A percentile compares a stretch with the other conserved stretches of the same genome.
Conservation (phyloP, 2,113 vertebrate species). For the Coryphaenoides rupestris region DNA sequence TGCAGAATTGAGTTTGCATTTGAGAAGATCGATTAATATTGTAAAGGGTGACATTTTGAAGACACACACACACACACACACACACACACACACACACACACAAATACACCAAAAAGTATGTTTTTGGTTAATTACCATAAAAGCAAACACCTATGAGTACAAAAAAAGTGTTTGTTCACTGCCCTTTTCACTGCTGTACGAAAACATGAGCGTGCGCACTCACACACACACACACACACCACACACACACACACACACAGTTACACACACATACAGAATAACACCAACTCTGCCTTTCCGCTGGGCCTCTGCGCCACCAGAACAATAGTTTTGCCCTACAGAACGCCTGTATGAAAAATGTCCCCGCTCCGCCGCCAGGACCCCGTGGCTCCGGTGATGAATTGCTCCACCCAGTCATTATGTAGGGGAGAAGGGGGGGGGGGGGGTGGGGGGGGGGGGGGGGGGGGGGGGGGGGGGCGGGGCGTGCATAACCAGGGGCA, state of each 20-base stretch:
- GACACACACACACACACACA: not conserved
- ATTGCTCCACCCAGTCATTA: slow-evolving; percentile 35
- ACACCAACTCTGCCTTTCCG: slow-evolving; percentile 21
- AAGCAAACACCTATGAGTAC: not conserved
- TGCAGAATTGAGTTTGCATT: not conserved
- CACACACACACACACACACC: slow-evolving; percentile 18
- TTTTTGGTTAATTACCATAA: not conserved
- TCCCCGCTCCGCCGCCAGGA: slow-evolving; percentile 45
- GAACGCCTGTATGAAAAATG: slow-evolving; percentile 60
- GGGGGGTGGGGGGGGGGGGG: slow-evolving; percentile 12
- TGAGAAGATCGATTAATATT: not conserved
- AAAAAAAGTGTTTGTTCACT: not conserved
- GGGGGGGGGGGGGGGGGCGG: too few relatives aligned
- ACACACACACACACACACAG: slow-evolving; percentile 13
- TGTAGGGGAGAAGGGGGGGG: slow-evolving; percentile 43
- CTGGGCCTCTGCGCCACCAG: slow-evolving; percentile 34
- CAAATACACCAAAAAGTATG: not conserved
- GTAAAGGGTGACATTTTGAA: too few relatives aligned
- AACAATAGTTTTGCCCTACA: slow-evolving; percentile 60
- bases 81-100: slow-evolving; percentile 3
- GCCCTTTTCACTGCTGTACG: not conserved
- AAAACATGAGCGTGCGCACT: slow-evolving; percentile 15
- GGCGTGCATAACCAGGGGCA: slow-evolving; percentile 37
- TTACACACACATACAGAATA: slow-evolving; percentile 15
- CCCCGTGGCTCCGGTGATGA: slow-evolving; percentile 52